A percentile compares a stretch with the other conserved stretches of the same genome.
Conservation (phyloP, 2,113 vertebrate genomes). For the Motacilla tschutschensis region DNA sequence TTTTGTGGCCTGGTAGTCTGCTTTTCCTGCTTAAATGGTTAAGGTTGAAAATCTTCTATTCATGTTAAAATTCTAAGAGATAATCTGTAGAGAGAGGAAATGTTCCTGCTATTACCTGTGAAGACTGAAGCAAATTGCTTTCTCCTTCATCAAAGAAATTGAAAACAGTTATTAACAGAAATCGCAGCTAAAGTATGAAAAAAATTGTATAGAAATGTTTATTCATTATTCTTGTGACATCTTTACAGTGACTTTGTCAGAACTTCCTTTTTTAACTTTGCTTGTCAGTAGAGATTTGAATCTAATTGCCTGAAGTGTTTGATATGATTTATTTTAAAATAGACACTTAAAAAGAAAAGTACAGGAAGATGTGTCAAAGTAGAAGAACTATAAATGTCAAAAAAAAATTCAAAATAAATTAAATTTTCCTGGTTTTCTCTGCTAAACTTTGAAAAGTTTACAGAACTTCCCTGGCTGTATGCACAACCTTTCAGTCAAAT, state of each 20-base stretch:
- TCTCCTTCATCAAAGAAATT: neutral
- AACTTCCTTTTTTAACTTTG: neutral
- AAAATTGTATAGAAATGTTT: neutral
- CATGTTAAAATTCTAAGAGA: neutral
- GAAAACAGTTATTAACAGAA: neutral
- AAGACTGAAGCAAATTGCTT: neutral
- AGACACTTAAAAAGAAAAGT: neutral
- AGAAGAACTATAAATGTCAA: neutral
- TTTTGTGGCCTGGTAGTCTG: neutral
- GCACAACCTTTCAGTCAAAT: neutral
- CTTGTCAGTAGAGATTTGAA: neutral
- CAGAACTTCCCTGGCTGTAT: neutral
- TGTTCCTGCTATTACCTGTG: neutral
- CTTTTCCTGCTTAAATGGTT: neutral
- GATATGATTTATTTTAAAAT: neutral
- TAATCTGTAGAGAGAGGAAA: neutral
- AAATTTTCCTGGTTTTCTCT: neutral
- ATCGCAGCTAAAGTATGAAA: neutral
- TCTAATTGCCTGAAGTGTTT: neutral
- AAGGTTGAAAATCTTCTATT: neutral
- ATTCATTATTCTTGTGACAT: neutral
- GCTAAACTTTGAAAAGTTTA: neutral
- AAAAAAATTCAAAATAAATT: neutral
- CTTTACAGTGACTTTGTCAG: neutral
- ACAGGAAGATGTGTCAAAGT: neutral